These are phyloP conservation scores for Mesochorus sp. DNA, from an alignment of 2,888 invertebrate species.

Conservation along the genomic window DNA sequence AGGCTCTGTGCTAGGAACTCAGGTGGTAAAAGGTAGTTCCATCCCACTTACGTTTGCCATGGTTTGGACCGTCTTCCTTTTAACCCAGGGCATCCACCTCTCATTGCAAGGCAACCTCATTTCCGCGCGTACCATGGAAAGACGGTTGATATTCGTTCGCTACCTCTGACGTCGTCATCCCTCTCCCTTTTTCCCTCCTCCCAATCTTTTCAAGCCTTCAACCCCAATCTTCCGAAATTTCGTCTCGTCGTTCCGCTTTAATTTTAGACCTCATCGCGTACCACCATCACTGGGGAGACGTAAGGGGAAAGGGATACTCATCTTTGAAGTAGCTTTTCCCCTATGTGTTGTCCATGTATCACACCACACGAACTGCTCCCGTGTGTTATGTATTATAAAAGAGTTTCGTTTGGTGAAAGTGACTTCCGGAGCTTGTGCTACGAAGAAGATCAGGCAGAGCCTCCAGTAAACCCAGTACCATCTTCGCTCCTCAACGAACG, in stretches of 20 bases:
- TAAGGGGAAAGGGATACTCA: constrained; percentile 29
- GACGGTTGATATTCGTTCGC: constrained; percentile 46
- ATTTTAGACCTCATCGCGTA: constrained; percentile 73
- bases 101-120: constrained; percentile 44
- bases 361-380: background rate
- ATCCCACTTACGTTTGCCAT: background rate
- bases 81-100: constrained; percentile 51
- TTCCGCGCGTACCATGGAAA: constrained; percentile 48
- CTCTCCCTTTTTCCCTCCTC: too few relatives aligned
- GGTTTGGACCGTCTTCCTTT: constrained; percentile 47
- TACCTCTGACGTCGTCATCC: background rate
- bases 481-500: background rate
- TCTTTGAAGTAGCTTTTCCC: constrained; percentile 27
- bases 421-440: background rate
- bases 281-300: constrained; percentile 63
- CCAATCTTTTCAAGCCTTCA: constrained; percentile 45
- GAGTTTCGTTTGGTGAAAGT: constrained; percentile 21
- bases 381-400: background rate
- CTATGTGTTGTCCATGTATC: constrained; percentile 1
- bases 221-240: constrained; percentile 27
- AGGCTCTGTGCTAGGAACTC: constrained; percentile 38
- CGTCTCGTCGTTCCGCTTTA: constrained; percentile 72
- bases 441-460: background rate
- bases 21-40: constrained; percentile 36
- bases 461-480: constrained; percentile 9